Evolutionary conservation across 2,797 vertebrate genomes (phyloP).

Genomic region (Pagetopsis macropterus): DNA sequence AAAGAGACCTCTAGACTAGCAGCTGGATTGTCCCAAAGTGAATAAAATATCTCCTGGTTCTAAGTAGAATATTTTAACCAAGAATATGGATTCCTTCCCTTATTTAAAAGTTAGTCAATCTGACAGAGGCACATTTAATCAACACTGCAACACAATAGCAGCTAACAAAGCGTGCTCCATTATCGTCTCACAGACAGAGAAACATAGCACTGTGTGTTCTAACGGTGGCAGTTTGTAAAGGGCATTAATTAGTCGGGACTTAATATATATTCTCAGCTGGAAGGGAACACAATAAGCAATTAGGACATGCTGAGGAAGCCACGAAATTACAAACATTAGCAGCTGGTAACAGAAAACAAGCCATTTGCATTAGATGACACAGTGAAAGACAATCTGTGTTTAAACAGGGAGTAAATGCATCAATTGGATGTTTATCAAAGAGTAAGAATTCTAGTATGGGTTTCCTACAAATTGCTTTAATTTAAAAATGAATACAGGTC

Average conservation of each 20-base stretch:
- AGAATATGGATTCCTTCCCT: neutral
- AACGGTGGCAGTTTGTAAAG: constrained; percentile 37
- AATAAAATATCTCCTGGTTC: too few relatives aligned
- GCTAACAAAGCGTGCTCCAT: constrained; percentile 18
- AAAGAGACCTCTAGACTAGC: too few relatives aligned
- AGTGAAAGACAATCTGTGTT: constrained; percentile 22
- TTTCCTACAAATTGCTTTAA: neutral
- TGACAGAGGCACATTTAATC: constrained; percentile 11
- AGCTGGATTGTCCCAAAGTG: too few relatives aligned
- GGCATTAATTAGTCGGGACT: constrained; percentile 65
- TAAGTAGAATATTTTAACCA: constrained; percentile 5
- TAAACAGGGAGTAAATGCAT: constrained; percentile 40
- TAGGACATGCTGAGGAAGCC: constrained; percentile 45
- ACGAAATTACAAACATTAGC: constrained; percentile 61
- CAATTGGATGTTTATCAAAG: constrained; percentile 18
- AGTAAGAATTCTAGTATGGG: neutral
- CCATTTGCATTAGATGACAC: constrained; percentile 19
- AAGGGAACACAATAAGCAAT: constrained; percentile 65
- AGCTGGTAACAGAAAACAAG: constrained; percentile 56
- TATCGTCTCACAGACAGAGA: constrained; percentile 6
- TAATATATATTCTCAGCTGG: constrained; percentile 63
- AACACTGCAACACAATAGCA: neutral
- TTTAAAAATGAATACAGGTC: neutral
- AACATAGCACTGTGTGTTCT: constrained; percentile 3
- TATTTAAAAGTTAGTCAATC: constrained; percentile 6